A percentile compares a stretch with the other conserved stretches of the same genome.
Conservation (phyloP, 2,113 vertebrate genomes). For the Epinephelus cyanopodus region DNA sequence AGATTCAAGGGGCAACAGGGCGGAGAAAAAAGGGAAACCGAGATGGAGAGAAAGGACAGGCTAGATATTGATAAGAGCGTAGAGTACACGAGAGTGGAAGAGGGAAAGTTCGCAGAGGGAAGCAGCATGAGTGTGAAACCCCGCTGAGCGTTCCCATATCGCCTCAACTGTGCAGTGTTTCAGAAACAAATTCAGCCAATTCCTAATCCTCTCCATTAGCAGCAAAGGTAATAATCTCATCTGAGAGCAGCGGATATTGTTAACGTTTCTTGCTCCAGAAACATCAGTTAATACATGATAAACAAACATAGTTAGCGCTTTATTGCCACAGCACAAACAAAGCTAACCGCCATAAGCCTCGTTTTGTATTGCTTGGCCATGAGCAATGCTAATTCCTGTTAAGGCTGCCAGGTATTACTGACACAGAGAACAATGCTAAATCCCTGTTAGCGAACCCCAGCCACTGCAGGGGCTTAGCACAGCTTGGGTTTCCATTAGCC, state of each 20-base stretch:
- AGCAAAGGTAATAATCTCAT: conserved; percentile 59
- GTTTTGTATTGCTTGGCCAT: conserved; percentile 68
- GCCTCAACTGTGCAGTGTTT: conserved; percentile 8
- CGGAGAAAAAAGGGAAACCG: not conserved
- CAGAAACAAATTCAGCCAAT: conserved; percentile 44
- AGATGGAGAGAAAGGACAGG: conserved; percentile 27
- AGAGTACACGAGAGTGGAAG: conserved; percentile 9
- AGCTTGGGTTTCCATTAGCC: conserved; percentile 70
- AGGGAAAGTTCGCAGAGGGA: conserved; percentile 8
- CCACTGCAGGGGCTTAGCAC: conserved; percentile 70
- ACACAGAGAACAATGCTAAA: conserved; percentile 77
- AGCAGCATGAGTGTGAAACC: not conserved
- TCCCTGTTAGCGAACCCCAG: conserved; percentile 64
- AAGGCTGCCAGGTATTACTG: conserved; percentile 76
- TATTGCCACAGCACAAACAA: conserved; percentile 71
- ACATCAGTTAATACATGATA: conserved; percentile 68
- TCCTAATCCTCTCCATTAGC: conserved; percentile 68
- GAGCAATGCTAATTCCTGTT: conserved; percentile 69
- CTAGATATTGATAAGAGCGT: conserved; percentile 31
- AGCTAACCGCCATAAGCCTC: conserved; percentile 64
- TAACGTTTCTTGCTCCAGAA: conserved; percentile 52
- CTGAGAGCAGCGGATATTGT: conserved; percentile 57
- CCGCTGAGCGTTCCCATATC: not conserved
- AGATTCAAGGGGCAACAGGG: conserved; percentile 9
- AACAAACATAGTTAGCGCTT: conserved; percentile 68